phyloP scores from a whole-genome alignment of 1,140 invertebrate species.

The Macrobrachium rosenbergii region DNA sequence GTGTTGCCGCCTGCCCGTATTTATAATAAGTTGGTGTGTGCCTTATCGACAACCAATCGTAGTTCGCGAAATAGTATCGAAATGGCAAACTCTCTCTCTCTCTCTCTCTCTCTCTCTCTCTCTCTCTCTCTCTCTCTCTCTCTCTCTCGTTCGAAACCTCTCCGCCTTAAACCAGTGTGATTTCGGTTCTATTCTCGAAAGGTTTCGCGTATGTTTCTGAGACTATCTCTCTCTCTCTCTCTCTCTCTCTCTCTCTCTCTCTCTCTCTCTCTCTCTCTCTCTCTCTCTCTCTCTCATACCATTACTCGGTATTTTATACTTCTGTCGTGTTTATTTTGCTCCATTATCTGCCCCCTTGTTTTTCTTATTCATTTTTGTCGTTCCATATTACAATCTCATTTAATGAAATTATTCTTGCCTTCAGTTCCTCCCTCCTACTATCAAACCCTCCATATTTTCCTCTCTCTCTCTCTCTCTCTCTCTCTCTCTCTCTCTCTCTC shows the following conservation, averaged over 20 bases:
- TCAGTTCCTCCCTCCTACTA: neutral
- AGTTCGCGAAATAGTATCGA: slow-evolving; percentile 40
- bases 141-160: neutral
- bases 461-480: neutral
- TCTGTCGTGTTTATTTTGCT: neutral
- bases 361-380: neutral
- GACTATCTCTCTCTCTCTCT: neutral
- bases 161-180: neutral
- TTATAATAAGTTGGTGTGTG: slow-evolving; percentile 57
- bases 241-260: neutral
- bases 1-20: slow-evolving; percentile 32
- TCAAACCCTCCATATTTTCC: neutral
- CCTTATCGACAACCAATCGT: slow-evolving; percentile 45
- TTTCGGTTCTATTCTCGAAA: slow-evolving; percentile 4
- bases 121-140: neutral
- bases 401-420: neutral
- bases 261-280: slow-evolving; percentile 1
- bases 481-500: slow-evolving; percentile 22
- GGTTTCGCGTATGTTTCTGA: neutral
- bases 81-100: slow-evolving; percentile 43
- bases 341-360: too few relatives aligned
- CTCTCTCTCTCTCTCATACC: slow-evolving; percentile 11
- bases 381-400: too few relatives aligned
- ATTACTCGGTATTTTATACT: neutral
- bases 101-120: slow-evolving; percentile 13